These are phyloP conservation scores for Colistium nudipinnis DNA, from an alignment of 2,113 vertebrate genomes.

Conservation along the genomic window DNA sequence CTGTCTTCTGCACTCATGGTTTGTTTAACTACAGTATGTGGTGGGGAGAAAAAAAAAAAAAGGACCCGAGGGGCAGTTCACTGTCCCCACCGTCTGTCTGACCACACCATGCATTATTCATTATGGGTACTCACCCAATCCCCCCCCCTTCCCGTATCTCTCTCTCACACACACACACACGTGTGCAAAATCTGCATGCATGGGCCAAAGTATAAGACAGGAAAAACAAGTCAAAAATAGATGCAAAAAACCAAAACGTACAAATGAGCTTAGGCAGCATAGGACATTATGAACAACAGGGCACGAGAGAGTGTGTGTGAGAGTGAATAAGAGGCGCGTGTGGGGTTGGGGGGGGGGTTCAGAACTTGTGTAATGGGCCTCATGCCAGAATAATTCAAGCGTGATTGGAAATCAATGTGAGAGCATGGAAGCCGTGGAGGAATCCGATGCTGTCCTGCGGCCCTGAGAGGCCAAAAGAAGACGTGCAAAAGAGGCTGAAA, in stretches of 20 bases:
- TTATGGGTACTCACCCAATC: slow-evolving; percentile 35
- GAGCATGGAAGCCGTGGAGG: slow-evolving; percentile 46
- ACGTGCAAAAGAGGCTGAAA: slow-evolving; percentile 43
- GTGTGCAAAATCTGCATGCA: no score
- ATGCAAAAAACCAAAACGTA: background rate
- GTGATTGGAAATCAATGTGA: slow-evolving; percentile 69
- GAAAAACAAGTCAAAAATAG: slow-evolving; percentile 33
- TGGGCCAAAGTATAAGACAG: background rate
- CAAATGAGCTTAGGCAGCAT: slow-evolving; percentile 11
- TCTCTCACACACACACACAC: background rate
- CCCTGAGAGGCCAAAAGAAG: slow-evolving; percentile 48
- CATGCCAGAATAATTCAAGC: slow-evolving; percentile 66
- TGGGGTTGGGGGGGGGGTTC: background rate
- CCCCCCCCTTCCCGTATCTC: background rate
- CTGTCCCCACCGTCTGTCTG: slow-evolving; percentile 56
- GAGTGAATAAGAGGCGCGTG: background rate
- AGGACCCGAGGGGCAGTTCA: slow-evolving; percentile 57
- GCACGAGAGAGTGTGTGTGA: background rate
- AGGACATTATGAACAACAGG: background rate
- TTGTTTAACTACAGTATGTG: slow-evolving; percentile 66
- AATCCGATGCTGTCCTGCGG: slow-evolving; percentile 54
- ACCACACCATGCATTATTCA: slow-evolving; percentile 76
- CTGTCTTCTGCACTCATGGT: slow-evolving; percentile 46
- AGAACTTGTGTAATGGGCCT: slow-evolving; percentile 60
- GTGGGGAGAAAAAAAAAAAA: slow-evolving; percentile 35